Evolutionary conservation across 2,113 vertebrate genomes (phyloP), one percentile per base, ranked within the genome.

Genomic region (Eurypyga helias): DNA sequence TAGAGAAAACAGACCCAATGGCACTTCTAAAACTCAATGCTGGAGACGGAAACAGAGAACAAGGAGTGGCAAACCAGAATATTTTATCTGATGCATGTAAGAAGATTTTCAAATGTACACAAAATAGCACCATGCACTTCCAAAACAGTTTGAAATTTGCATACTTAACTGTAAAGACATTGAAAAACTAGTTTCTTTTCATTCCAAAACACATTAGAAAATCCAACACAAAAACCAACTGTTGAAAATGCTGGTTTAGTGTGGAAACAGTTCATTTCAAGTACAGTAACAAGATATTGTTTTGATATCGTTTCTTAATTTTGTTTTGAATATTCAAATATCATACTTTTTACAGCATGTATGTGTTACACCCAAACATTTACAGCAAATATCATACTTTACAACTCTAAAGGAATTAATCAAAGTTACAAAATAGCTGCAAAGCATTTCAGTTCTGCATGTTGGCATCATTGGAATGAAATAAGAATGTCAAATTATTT

Each of bases 161-260:
- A 72, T 49, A n/a, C 10, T 62, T 67, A 46, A 31, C 43, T 28
- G 33, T 33, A 76, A 71, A 80, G 82, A 66, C 62, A 62, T 3
- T 43, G 36, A 73, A 91, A 92, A 81, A 6, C 20, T 75, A 62
- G 10, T 49, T 67, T 78, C 2, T 76, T 85, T 66, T 79, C 9
- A 60, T 85, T 92, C 13, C 29, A 83, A 87, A 83, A 45, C 36
- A 62, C 29, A 65, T 33, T 73, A 8, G 69, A 78, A 85, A 58
- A 4, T 0, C 2, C 11, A 48, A 2, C n/a, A 49, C 10, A 60
- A 82, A 92, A 36, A 0, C 0, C 52, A 85, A n/a, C 8, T 79
- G 36, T 66, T 90, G 70, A 79, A 95, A 85, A 90, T 75, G 11
- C 5, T 78, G 16, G 4, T 79, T 93, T 18, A 21, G 24, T 75